phyloP scores from a whole-genome alignment of 2,797 vertebrate species.

The Urocyon cinereoargenteus region DNA sequence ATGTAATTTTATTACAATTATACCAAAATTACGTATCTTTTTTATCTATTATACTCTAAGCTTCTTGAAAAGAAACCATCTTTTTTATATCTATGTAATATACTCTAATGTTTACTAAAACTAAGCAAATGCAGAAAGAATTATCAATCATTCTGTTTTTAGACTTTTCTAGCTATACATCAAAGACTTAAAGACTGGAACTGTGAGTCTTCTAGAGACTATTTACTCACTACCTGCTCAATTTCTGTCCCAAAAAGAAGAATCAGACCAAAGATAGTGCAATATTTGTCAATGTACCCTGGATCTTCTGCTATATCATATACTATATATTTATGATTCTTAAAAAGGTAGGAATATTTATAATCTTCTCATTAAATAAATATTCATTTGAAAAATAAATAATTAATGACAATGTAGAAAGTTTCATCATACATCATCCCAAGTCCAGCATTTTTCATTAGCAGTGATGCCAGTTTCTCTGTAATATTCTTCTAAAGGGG shows the following conservation, averaged over 20 bases:
- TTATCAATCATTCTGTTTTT: background rate
- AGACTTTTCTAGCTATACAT: background rate
- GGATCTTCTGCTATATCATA: background rate
- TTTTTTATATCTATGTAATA: background rate
- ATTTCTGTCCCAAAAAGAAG: background rate
- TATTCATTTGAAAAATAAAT: background rate
- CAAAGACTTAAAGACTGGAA: background rate
- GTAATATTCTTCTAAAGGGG: slow-evolving; percentile 97
- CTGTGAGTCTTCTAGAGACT: background rate
- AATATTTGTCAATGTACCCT: background rate
- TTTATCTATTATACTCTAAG: background rate
- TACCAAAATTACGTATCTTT: background rate
- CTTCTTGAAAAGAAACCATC: background rate
- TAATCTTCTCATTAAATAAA: background rate
- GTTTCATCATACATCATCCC: slow-evolving; percentile 93
- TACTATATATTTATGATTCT: background rate
- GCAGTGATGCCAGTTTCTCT: slow-evolving; percentile 97
- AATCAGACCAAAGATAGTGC: background rate
- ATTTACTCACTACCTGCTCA: background rate
- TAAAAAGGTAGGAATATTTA: background rate
- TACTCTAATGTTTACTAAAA: background rate
- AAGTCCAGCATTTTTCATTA: slow-evolving; percentile 98
- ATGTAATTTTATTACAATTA: background rate
- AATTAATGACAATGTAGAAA: background rate
- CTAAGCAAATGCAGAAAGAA: background rate